Evolutionary conservation across 2,888 invertebrate species (phyloP).

Genomic region (Oscheius onirici): DNA sequence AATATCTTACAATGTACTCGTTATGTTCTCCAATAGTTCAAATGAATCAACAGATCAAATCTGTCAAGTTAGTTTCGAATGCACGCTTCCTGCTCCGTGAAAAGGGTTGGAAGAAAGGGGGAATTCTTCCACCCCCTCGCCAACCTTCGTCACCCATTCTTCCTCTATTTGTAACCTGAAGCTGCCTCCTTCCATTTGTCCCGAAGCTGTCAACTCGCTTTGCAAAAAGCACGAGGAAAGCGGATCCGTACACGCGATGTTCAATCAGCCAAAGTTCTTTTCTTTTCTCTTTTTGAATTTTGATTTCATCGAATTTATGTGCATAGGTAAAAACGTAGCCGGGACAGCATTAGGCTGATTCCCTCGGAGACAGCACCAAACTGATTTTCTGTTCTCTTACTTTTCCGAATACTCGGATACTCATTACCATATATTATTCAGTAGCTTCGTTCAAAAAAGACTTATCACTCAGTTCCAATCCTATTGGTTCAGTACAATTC

Average conservation of each 20-base stretch:
- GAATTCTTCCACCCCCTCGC: no score
- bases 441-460: no score
- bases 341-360: slow-evolving; percentile 17
- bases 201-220: neutral
- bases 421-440: neutral
- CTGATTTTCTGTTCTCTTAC: neutral
- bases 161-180: neutral
- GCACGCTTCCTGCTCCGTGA: no score
- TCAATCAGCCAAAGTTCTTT: no score
- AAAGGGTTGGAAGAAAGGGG: no score
- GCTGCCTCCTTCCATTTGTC: neutral
- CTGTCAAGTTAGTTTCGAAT: no score
- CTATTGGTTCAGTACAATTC: no score
- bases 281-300: slow-evolving; percentile 8
- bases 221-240: neutral
- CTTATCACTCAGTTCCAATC: no score
- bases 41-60: no score
- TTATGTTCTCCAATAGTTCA: no score
- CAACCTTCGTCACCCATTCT: neutral
- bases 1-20: no score
- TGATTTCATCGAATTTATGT: slow-evolving; percentile 20
- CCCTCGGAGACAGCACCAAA: slow-evolving; percentile 12
- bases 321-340: slow-evolving; percentile 16
- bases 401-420: neutral
- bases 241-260: neutral